Conservation (phyloP, 2,888 invertebrate genomes). For the Microctonus brassicae region DNA sequence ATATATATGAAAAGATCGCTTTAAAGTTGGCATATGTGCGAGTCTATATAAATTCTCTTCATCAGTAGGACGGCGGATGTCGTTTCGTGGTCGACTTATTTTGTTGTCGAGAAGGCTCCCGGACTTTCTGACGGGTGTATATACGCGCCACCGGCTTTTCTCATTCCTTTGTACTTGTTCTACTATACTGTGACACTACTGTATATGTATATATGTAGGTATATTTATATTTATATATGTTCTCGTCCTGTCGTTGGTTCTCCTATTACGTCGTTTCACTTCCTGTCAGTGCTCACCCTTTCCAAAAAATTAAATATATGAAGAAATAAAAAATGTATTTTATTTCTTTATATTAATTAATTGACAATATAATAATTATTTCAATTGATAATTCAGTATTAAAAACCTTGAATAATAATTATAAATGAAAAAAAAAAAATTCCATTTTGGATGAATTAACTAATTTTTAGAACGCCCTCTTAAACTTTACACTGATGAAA, state of each 20-base stretch:
- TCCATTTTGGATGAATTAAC: too few relatives aligned
- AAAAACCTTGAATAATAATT: too few relatives aligned
- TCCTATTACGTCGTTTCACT: constrained; percentile 58
- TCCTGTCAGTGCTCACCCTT: constrained; percentile 47
- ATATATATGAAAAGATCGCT: constrained; percentile 1
- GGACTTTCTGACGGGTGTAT: background rate
- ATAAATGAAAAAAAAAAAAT: too few relatives aligned
- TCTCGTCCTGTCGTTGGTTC: constrained; percentile 45
- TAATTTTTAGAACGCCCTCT: too few relatives aligned
- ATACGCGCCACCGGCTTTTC: constrained; percentile 42
- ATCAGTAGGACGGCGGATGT: constrained; percentile 58
- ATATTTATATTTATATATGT: background rate
- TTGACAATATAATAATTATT: too few relatives aligned
- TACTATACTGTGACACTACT: constrained; percentile 39
- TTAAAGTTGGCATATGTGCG: background rate
- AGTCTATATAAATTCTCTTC: background rate
- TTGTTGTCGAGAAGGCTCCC: constrained; percentile 49
- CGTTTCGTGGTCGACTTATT: constrained; percentile 68
- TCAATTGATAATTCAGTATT: too few relatives aligned
- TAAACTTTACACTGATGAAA: too few relatives aligned
- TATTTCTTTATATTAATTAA: too few relatives aligned
- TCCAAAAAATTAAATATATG: background rate
- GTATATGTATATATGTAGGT: background rate
- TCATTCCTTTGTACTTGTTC: constrained; percentile 36
- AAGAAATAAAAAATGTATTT: background rate